Evolutionary conservation across 2,888 invertebrate genomes (phyloP).

Genomic region (Troides aeacus): DNA sequence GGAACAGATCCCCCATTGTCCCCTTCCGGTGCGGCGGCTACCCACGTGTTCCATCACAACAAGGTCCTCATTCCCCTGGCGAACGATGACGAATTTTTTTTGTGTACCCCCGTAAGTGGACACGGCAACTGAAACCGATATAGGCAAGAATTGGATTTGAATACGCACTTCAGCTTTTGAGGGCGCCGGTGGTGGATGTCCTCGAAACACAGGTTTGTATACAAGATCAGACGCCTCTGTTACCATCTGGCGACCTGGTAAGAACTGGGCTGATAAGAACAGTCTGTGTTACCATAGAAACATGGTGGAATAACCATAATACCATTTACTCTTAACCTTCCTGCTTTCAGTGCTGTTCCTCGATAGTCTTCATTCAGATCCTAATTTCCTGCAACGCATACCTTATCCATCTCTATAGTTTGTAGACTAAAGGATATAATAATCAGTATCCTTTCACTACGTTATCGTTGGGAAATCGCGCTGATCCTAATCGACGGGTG

Average conservation of each 20-base stretch:
- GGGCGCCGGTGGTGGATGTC: conserved; percentile 10
- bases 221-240: too few relatives aligned
- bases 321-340: too few relatives aligned
- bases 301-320: too few relatives aligned
- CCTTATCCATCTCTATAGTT: too few relatives aligned
- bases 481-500: conserved; percentile 37
- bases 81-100: conserved; percentile 12
- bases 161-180: conserved; percentile 27
- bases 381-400: too few relatives aligned
- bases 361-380: too few relatives aligned
- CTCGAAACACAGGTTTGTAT: neutral
- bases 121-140: conserved; percentile 28
- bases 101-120: conserved; percentile 23
- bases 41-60: conserved; percentile 27
- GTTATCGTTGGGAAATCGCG: conserved; percentile 53
- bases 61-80: conserved; percentile 9
- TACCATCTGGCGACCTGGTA: too few relatives aligned
- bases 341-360: too few relatives aligned
- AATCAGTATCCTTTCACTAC: conserved; percentile 36
- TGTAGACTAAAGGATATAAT: conserved; percentile 1
- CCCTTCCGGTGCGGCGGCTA: conserved; percentile 28
- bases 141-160: conserved; percentile 18
- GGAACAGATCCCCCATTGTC: conserved; percentile 43
- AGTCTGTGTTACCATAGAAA: too few relatives aligned
- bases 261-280: too few relatives aligned